Evolutionary conservation across 2,113 vertebrate species (phyloP).

Genomic region (Jaculus jaculus): DNA sequence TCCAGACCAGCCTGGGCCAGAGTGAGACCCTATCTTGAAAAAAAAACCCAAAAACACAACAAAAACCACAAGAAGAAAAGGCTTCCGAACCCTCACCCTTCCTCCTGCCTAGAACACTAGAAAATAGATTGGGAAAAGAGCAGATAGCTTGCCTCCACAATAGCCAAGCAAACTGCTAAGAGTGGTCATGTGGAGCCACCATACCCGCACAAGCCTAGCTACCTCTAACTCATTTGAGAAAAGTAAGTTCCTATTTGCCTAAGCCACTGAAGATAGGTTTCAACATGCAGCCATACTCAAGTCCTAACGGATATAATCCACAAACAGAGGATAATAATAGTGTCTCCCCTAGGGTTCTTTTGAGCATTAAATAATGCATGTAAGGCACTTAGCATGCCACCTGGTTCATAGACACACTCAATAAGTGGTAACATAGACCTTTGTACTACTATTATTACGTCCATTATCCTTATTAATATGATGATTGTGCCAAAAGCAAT

Average conservation of each 20-base stretch:
- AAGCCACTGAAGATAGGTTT: constrained; percentile 33
- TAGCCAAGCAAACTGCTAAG: background rate
- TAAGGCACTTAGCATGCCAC: constrained; percentile 45
- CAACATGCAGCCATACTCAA: constrained; percentile 27
- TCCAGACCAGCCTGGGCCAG: too few relatives aligned
- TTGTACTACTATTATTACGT: background rate
- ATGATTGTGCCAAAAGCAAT: background rate
- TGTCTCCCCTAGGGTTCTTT: constrained; percentile 38
- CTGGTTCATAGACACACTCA: constrained; percentile 37
- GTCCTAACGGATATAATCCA: constrained; percentile 27
- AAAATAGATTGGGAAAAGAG: background rate
- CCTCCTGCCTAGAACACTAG: background rate
- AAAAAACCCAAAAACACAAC: background rate
- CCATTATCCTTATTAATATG: constrained; percentile 19
- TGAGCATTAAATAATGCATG: constrained; percentile 68
- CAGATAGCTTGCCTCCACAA: background rate
- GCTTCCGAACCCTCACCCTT: background rate
- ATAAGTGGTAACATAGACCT: constrained; percentile 22
- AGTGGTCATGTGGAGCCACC: background rate
- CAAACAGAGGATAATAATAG: constrained; percentile 37
- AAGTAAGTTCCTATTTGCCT: constrained; percentile 43
- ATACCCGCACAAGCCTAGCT: background rate
- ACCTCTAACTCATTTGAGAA: constrained; percentile 40
- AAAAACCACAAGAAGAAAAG: constrained; percentile 10
- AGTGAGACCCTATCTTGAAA: too few relatives aligned